Conservation (phyloP, 2,113 vertebrate species). For the Verasper variegatus region DNA sequence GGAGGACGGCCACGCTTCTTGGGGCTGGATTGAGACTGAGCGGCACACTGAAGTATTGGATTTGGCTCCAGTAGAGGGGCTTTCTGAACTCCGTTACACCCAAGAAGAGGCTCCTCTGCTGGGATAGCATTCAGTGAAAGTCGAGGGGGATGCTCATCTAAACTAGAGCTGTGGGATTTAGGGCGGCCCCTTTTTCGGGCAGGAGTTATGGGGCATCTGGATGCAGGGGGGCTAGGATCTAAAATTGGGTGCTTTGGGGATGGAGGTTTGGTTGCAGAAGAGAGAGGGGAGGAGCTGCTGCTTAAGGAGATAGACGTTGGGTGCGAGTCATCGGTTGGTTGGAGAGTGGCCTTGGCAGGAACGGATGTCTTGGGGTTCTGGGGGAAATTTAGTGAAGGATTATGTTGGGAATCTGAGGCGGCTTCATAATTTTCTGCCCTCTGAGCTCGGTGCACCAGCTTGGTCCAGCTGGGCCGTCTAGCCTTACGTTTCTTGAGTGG, state of each 20-base stretch:
- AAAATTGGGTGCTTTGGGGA: constrained; percentile 59
- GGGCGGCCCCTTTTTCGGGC: constrained; percentile 89
- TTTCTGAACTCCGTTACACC: constrained; percentile 85
- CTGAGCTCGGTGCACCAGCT: constrained; percentile 84
- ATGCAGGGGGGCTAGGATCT: constrained; percentile 48
- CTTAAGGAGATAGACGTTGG: constrained; percentile 36
- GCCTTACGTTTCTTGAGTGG: constrained; percentile 92
- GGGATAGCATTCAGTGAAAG: constrained; percentile 84
- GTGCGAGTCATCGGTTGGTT: constrained; percentile 61
- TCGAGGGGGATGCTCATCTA: constrained; percentile 63
- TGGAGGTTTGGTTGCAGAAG: constrained; percentile 62
- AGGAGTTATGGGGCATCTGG: constrained; percentile 52
- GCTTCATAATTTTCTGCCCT: constrained; percentile 69
- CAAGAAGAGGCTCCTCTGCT: constrained; percentile 84
- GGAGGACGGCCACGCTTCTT: constrained; percentile 93
- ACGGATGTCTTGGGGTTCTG: constrained; percentile 61
- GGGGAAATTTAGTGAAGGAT: constrained; percentile 54
- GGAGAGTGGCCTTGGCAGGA: constrained; percentile 55
- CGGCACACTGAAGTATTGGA: constrained; percentile 59
- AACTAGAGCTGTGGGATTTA: constrained; percentile 55
- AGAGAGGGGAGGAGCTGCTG: constrained; percentile 49
- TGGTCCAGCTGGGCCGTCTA: constrained; percentile 91
- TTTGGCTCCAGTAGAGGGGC: constrained; percentile 87
- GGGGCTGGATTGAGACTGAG: constrained; percentile 81
- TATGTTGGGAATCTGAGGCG: constrained; percentile 60